Percentiles rank a stretch among this genome's conserved stretches.
These are phyloP conservation scores for Nibea albiflora DNA, from an alignment of 2,113 vertebrate genomes.

Conservation along the genomic window DNA sequence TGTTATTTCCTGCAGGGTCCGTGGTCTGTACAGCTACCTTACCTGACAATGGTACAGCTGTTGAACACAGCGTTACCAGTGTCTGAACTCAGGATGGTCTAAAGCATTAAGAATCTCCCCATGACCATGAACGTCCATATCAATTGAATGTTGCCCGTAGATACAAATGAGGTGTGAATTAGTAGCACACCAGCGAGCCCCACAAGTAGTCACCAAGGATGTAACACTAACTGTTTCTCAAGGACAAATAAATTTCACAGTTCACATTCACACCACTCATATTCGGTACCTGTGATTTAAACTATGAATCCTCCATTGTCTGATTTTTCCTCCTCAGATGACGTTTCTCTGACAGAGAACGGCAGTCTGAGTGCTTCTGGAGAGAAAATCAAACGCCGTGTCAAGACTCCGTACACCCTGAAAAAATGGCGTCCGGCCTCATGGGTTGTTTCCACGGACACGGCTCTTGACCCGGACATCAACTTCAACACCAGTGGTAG, in stretches of 20 bases:
- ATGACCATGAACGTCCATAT: too few species aligned
- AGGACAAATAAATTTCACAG: neutral
- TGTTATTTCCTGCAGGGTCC: neutral
- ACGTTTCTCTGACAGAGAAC: constrained; percentile 77
- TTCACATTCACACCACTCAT: neutral
- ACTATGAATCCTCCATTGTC: neutral
- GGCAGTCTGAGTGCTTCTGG: constrained; percentile 88
- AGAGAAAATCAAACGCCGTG: constrained; percentile 95
- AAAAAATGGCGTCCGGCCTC: constrained; percentile 95
- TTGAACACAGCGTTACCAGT: neutral
- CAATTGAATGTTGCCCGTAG: too few species aligned
- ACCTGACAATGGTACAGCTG: neutral
- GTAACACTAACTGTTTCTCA: neutral
- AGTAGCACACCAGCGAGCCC: too few species aligned
- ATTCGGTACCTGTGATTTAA: neutral
- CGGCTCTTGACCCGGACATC: constrained; percentile 85
- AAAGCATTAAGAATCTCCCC: too few species aligned
- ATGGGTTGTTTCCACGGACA: constrained; percentile 93
- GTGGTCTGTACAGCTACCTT: neutral
- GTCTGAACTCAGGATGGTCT: neutral
- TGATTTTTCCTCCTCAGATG: constrained; percentile 28
- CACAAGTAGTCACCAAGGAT: too few species aligned
- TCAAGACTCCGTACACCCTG: constrained; percentile 96
- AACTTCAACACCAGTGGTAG: constrained; percentile 83
- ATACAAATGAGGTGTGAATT: too few species aligned